Percentiles rank a stretch among this genome's conserved stretches.
Conservation (phyloP, 2,797 vertebrate genomes). For the Cyprinodon diabolis region DNA sequence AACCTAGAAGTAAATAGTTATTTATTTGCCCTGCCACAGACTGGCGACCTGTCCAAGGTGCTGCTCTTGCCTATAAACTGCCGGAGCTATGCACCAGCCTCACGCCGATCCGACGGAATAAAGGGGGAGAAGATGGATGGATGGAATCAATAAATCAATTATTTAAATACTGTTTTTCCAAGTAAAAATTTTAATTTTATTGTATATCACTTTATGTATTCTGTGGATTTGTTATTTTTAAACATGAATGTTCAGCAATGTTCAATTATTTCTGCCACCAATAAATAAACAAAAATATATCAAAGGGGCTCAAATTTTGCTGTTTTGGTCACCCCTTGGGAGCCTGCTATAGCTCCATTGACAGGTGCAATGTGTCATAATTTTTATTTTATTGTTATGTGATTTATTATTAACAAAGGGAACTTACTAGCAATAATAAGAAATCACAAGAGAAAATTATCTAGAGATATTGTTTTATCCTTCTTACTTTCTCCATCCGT, state of each 20-base stretch:
- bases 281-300: neutral
- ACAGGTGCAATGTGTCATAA: neutral
- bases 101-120: too few species aligned
- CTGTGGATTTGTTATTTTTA: too few species aligned
- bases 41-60: too few species aligned
- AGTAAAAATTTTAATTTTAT: too few species aligned
- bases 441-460: neutral
- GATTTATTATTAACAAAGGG: neutral
- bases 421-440: neutral
- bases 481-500: conserved; percentile 20
- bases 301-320: neutral
- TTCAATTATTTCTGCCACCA: neutral
- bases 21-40: too few species aligned
- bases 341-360: neutral
- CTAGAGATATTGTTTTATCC: conserved; percentile 16
- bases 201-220: too few species aligned
- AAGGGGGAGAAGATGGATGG: too few species aligned
- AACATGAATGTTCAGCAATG: neutral
- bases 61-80: too few species aligned
- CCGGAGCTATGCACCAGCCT: too few species aligned
- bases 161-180: too few species aligned
- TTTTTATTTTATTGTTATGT: neutral
- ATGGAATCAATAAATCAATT: too few species aligned
- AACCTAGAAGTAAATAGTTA: too few species aligned
- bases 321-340: neutral